phyloP scores from a whole-genome alignment of 2,888 invertebrate genomes.

The Brachycybe producta region DNA sequence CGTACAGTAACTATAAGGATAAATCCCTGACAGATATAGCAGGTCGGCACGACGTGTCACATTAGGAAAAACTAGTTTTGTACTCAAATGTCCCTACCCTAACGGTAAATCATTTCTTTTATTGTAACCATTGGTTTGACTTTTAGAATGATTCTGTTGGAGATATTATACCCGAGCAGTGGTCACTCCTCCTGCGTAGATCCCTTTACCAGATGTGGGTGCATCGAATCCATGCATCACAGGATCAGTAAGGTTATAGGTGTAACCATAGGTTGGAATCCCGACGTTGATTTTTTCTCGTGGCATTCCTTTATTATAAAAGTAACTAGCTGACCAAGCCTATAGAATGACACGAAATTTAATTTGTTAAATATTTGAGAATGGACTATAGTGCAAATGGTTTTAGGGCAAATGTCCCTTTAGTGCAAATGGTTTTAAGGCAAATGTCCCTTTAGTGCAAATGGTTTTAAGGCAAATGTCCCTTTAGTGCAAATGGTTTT shows the following conservation, averaged over 20 bases:
- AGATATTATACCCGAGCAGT: conserved; percentile 41
- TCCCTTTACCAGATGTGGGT: conserved; percentile 55
- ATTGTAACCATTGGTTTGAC: too few relatives aligned
- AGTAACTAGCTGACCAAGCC: conserved; percentile 68
- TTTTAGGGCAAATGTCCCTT: too few relatives aligned
- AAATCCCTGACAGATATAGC: too few relatives aligned
- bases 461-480: too few relatives aligned
- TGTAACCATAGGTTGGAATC: conserved; percentile 75
- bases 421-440: too few relatives aligned
- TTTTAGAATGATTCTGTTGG: neutral
- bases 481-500: too few relatives aligned
- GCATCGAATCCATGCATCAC: conserved; percentile 53
- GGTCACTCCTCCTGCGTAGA: conserved; percentile 57
- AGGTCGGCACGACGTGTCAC: too few relatives aligned
- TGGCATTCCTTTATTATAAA: conserved; percentile 60
- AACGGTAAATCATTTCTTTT: too few relatives aligned
- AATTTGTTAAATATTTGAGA: neutral
- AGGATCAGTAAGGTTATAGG: conserved; percentile 54
- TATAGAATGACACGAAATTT: conserved; percentile 19
- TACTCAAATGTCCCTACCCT: too few relatives aligned
- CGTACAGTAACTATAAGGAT: too few relatives aligned
- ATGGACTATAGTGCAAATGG: neutral
- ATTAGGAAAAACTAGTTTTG: neutral
- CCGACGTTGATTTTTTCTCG: conserved; percentile 66
- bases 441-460: too few relatives aligned